Evolutionary conservation across 2,888 invertebrate genomes (phyloP), one percentile per base, ranked within the genome.

Genomic region (Ischnus inquisitorius): DNA sequence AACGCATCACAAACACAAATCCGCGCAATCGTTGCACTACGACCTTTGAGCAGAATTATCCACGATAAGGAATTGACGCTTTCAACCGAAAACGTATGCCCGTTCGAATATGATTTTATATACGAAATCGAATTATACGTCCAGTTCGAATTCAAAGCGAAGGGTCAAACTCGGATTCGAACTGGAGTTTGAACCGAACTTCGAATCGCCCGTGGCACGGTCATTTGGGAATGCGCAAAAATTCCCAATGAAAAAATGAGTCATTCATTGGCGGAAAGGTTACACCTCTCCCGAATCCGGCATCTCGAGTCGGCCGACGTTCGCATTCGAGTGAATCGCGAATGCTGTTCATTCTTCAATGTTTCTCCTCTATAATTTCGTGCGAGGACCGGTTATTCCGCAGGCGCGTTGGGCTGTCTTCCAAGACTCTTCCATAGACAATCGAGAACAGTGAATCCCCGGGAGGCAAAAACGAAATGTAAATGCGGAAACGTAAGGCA

Each of bases 361-460:
- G 19, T 48, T 39, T 62, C 71, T 57, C 41, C 77, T 43, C 71
- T 71, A 67, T 72, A 82, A 82, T 77, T 77, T 67, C 54, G 41
- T 60, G n/a, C 64, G 64, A 54, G 34, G 81, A 82, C 82, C 82
- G 82, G 77, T 82, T 82, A 67, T 77, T 77, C 62, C 43, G 51
- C 48, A 6, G 46, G 28, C 51, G 16, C 69, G 19, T 48, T 19
- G 46, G 65, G 41, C 46, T 43, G 19, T 14, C n/a, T 65, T 72
- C 43, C 34, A 22, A 67, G 46, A n/a, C 48, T 48, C 34, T 19
- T 19, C 19, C 19, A 48, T 69, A 48, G 51, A 72, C 72, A 39
- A 67, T 41, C 43, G 28, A 12, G 76, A 12, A 12, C 16, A 25
- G 16, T 16, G 65, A 67, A 81, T 39, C 57, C 72, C 39, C 39